phyloP scores from a whole-genome alignment of 2,113 vertebrate genomes.

The Cottus gobio region DNA sequence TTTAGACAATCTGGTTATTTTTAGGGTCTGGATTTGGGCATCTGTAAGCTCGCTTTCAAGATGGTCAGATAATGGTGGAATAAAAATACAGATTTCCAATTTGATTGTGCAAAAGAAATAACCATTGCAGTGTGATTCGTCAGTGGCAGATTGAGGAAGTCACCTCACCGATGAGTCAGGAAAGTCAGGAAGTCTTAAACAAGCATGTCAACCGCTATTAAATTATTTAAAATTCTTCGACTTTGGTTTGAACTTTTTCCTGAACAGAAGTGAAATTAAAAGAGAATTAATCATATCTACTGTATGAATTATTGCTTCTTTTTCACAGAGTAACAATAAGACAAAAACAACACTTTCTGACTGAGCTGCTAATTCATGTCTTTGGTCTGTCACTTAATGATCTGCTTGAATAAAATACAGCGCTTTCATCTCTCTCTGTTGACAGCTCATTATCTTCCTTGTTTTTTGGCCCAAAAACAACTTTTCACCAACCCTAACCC shows the following conservation, averaged over 20 bases:
- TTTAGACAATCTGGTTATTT: not conserved
- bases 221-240: not conserved
- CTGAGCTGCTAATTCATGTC: conserved; percentile 35
- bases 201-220: not conserved
- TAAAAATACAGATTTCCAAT: conserved; percentile 12
- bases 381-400: conserved; percentile 63
- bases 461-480: conserved; percentile 22
- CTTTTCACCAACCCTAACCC: conserved; percentile 17
- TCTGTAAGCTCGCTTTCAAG: not conserved
- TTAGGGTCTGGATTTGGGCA: not conserved
- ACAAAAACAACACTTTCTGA: conserved; percentile 29
- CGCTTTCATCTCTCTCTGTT: conserved; percentile 23
- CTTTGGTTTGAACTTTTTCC: conserved; percentile 45
- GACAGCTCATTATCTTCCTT: conserved; percentile 38
- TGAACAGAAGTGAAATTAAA: not conserved
- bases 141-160: not conserved
- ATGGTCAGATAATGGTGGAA: not conserved
- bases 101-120: conserved; percentile 2
- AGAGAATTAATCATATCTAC: not conserved
- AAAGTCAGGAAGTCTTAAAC: not conserved
- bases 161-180: not conserved
- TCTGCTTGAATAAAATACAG: conserved; percentile 23
- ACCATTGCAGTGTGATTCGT: not conserved
- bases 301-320: conserved; percentile 19
- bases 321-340: not conserved